Evolutionary conservation across 2,888 invertebrate genomes (phyloP), one percentile per base, ranked within the genome.

Genomic region (Drosophila cognata): DNA sequence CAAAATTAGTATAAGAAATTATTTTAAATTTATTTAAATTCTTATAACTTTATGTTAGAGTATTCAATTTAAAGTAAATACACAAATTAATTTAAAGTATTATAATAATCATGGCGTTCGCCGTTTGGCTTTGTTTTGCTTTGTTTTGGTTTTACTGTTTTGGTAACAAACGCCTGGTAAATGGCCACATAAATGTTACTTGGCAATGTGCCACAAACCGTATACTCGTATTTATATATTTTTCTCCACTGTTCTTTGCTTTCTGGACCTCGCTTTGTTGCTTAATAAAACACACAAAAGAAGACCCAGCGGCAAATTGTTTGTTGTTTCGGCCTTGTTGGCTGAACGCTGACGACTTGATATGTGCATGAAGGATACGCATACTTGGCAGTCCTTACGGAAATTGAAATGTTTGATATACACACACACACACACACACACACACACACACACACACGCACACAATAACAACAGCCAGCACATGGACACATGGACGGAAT

Each of bases 361-460:
- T 46, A 52, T 41, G 46, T 58, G 33, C 52, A 31, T 67, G 65
- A 71, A 66, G 78, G 71, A 51, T 65, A 74, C 58, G 66, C 67
- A 71, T 61, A 76, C 81, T 77, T 75, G 31, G 66, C 62, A 74
- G 61, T 57, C 65, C 72, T 74, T 72, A 60, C 82, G 88, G 89
- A 87, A 89, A 87, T 87, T 87, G 78, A 87, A 89, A 87, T 87
- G 85, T 88, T 81, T 69, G 63, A 71, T 67, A 79, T 63, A 75
- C 11, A 35, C 35, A 35, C 35, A 10, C 18, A 33, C 10, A 41
- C 25, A n/a, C 41, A 41, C n/a, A 41, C 18, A n/a, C 18, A 36
- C 36, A 36, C 18, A 41, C 11, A n/a, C 16, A 21, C 5, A 21
- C 10, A 33, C 21, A 38, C 5, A 21, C 11, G 35, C 21, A 33